Conservation (phyloP, 2,113 vertebrate species). For the Epinephelus moara region DNA sequence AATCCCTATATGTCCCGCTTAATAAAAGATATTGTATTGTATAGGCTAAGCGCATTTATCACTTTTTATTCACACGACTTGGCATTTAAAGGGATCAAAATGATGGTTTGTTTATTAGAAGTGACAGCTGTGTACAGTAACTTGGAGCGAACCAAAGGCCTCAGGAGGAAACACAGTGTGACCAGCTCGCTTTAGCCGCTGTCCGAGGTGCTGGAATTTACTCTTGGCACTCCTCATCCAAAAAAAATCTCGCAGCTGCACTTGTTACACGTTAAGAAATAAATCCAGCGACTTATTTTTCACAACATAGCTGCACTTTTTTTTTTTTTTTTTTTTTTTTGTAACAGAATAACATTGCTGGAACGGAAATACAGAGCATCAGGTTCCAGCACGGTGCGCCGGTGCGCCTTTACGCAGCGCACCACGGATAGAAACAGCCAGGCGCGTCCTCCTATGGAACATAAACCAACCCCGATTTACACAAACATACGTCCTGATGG, state of each 20-base stretch:
- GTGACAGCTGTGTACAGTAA: conserved; percentile 4
- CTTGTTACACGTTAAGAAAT: background rate
- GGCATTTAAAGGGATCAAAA: background rate
- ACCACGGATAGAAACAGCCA: background rate
- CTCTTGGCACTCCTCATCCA: background rate
- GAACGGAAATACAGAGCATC: background rate
- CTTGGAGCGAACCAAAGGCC: conserved; percentile 37
- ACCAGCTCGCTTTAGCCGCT: conserved; percentile 53
- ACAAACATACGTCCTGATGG: background rate
- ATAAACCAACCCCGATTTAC: background rate
- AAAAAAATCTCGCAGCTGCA: background rate
- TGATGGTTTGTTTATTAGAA: background rate
- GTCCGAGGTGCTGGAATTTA: conserved; percentile 78
- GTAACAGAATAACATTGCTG: background rate
- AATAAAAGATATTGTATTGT: conserved; percentile 90
- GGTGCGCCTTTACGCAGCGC: background rate
- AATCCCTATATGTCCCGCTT: conserved; percentile 87
- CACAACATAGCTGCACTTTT: background rate
- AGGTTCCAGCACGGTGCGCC: background rate
- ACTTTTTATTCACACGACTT: conserved; percentile 63
- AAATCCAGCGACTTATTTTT: no score
- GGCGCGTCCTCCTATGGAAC: background rate
- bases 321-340: no score
- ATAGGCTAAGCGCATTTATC: conserved; percentile 82
- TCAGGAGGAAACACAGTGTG: conserved; percentile 3